phyloP scores from a whole-genome alignment of 2,113 vertebrate species.

The Atherinomorus stipes region DNA sequence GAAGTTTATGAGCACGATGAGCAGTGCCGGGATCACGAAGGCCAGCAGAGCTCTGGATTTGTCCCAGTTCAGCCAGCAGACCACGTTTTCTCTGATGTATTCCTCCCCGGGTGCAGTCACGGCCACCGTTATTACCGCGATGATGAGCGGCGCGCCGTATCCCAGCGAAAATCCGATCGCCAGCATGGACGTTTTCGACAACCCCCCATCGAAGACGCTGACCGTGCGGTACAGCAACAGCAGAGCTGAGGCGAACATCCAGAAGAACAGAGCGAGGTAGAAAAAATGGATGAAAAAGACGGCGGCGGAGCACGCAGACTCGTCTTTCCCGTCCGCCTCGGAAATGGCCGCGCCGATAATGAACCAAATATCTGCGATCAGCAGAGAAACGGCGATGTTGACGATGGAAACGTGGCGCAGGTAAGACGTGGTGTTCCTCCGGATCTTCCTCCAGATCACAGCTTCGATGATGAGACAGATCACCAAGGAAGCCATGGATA shows the following conservation, averaged over 20 bases:
- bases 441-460: conserved; percentile 84
- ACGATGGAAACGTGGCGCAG: conserved; percentile 85
- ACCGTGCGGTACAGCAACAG: conserved; percentile 86
- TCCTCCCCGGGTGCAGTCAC: conserved; percentile 73
- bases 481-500: conserved; percentile 85
- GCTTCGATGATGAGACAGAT: conserved; percentile 85
- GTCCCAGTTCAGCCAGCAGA: conserved; percentile 89
- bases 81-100: conserved; percentile 62
- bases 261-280: conserved; percentile 90
- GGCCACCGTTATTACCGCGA: conserved; percentile 83
- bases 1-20: conserved; percentile 67
- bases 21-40: conserved; percentile 84
- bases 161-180: conserved; percentile 79
- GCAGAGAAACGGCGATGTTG: conserved; percentile 70
- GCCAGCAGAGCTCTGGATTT: conserved; percentile 84
- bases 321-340: accelerated
- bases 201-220: conserved; percentile 70
- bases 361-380: conserved; percentile 75
- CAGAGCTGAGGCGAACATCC: conserved; percentile 88
- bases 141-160: conserved; percentile 85
- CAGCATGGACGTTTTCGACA: conserved; percentile 49
- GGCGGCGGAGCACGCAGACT: conserved; percentile 74
- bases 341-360: conserved; percentile 68
- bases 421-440: conserved; percentile 80
- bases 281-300: conserved; percentile 82